Evolutionary conservation across 2,113 vertebrate species (phyloP).

Genomic region (zebrafish (Danio rerio)): DNA sequence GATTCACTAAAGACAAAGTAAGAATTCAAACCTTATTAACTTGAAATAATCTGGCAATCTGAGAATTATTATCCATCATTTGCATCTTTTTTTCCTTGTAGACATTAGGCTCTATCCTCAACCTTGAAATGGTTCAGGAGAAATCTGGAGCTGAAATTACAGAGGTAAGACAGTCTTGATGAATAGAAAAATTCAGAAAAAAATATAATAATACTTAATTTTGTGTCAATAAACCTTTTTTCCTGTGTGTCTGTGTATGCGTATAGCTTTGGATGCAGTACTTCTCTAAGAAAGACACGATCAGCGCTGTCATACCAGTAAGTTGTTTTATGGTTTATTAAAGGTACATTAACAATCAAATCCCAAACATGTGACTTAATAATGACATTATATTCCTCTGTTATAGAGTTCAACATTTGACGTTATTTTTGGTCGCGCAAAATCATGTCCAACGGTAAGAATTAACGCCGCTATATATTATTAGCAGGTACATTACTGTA

Average conservation of each 20-base stretch:
- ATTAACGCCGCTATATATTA: background rate
- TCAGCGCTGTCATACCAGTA: conserved; percentile 95
- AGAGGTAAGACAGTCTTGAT: conserved; percentile 77
- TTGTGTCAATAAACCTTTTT: no score
- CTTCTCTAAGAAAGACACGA: conserved; percentile 87
- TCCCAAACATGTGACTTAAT: no score
- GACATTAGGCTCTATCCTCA: conserved; percentile 90
- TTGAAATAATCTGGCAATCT: background rate
- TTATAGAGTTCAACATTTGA: conserved; percentile 85
- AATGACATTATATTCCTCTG: background rate
- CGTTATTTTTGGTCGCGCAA: conserved; percentile 80
- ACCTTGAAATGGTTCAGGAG: conserved; percentile 87
- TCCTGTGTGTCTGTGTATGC: conserved; percentile 16
- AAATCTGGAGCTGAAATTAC: conserved; percentile 87
- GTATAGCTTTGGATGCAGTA: conserved; percentile 93
- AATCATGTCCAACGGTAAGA: conserved; percentile 85
- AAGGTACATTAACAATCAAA: no score
- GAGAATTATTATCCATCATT: background rate
- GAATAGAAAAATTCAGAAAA: no score
- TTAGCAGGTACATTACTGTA: background rate
- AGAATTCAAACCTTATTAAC: background rate
- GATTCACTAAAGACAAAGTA: conserved; percentile 91
- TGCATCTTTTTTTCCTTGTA: conserved; percentile 59
- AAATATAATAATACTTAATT: no score
- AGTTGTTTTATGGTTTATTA: conserved; percentile 67